These are phyloP conservation scores for Stratiolaelaps scimitus DNA, from an alignment of 1,140 invertebrate species.

Conservation along the genomic window DNA sequence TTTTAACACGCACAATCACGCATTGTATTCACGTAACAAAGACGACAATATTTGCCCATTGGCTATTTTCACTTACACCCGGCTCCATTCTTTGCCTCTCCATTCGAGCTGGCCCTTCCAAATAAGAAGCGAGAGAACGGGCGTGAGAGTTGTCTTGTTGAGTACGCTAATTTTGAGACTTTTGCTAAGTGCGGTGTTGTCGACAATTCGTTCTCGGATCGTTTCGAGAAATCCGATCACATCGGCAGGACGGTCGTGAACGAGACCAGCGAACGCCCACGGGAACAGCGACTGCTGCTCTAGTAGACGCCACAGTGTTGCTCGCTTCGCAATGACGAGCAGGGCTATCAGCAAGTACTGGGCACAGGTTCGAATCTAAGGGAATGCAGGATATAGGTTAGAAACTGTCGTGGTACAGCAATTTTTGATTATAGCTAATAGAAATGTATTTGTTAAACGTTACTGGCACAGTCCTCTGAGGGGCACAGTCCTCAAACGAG, in stretches of 20 bases:
- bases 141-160: conserved; percentile 7
- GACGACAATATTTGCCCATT: no score
- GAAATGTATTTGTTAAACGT: no score
- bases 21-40: no score
- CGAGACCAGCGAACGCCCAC: conserved; percentile 23
- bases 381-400: background rate
- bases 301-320: conserved; percentile 8
- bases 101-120: conserved; percentile 20
- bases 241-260: background rate
- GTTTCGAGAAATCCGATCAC: conserved; percentile 25
- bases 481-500: no score
- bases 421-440: no score
- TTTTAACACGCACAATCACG: no score
- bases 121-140: background rate
- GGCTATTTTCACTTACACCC: background rate
- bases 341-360: conserved; percentile 20
- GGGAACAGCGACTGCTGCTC: conserved; percentile 1
- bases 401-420: no score
- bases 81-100: conserved; percentile 22
- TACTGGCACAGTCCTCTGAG: no score
- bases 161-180: conserved; percentile 18
- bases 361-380: conserved; percentile 1
- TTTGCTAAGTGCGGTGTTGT: conserved; percentile 8
- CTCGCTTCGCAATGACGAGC: conserved; percentile 13
- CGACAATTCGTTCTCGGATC: background rate